A percentile compares a stretch with the other conserved stretches of the same genome.
phyloP scores from a whole-genome alignment of 1,140 invertebrate genomes.

The Leptopilina boulardi region DNA sequence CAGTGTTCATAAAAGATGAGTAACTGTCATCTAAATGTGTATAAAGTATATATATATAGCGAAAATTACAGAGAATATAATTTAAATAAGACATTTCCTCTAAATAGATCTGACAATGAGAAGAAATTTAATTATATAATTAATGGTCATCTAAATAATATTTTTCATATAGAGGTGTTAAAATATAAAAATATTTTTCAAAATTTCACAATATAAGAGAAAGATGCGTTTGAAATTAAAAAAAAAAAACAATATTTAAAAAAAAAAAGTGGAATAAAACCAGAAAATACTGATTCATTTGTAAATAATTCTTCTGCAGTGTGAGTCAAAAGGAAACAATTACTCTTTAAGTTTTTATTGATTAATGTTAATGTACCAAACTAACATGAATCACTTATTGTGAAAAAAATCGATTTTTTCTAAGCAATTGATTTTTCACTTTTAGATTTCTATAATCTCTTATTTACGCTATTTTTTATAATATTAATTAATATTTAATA shows the following conservation, averaged over 20 bases:
- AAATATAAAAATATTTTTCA: not conserved
- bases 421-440: not conserved
- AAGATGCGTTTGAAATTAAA: not conserved
- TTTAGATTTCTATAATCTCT: too few species aligned
- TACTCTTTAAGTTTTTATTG: not conserved
- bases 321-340: constrained; percentile 9
- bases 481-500: too few species aligned
- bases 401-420: not conserved
- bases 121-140: not conserved
- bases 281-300: not conserved
- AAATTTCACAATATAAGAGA: too few species aligned
- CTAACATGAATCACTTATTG: not conserved
- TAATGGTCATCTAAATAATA: not conserved
- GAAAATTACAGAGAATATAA: constrained; percentile 3
- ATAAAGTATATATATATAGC: too few species aligned
- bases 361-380: not conserved
- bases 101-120: not conserved
- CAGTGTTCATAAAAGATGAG: too few species aligned
- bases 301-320: constrained; percentile 10
- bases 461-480: too few species aligned
- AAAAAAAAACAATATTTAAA: not conserved
- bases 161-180: not conserved
- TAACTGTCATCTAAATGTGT: too few species aligned
- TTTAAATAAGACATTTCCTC: constrained; percentile 7
- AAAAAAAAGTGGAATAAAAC: not conserved